Evolutionary conservation across 2,888 invertebrate species (phyloP).

Genomic region (Odontomyia ornata): DNA sequence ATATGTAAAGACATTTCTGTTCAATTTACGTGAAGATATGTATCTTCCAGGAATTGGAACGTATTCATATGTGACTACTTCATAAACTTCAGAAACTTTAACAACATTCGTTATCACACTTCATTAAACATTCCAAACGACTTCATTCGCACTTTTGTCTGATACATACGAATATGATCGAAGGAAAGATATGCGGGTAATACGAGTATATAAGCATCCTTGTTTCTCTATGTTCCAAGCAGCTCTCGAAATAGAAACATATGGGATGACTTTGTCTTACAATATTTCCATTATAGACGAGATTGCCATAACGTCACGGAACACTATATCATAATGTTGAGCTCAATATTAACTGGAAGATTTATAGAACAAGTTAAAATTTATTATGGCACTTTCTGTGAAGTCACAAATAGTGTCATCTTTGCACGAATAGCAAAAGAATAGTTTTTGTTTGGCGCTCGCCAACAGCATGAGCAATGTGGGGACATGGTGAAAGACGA

Average conservation of each 20-base stretch:
- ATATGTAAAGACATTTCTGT: no score
- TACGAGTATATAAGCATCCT: no score
- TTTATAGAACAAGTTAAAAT: constrained; percentile 51
- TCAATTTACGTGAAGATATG: no score
- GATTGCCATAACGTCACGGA: constrained; percentile 26
- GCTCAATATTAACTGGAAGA: constrained; percentile 49
- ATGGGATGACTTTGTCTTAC: constrained; percentile 11
- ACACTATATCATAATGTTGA: constrained; percentile 45
- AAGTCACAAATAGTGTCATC: constrained; percentile 25
- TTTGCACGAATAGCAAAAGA: constrained; percentile 4
- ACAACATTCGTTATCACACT: constrained; percentile 3
- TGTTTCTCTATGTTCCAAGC: background rate
- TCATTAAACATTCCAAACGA: constrained; percentile 13
- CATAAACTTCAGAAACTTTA: background rate
- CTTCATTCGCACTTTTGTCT: background rate
- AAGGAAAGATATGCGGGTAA: background rate
- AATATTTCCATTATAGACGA: constrained; percentile 34
- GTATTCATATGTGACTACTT: no score
- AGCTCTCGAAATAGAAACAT: background rate
- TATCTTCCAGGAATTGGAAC: no score
- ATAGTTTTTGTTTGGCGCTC: background rate
- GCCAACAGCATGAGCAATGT: background rate
- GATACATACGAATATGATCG: background rate
- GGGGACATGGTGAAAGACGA: background rate
- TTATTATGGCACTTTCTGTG: constrained; percentile 43